phyloP scores from a whole-genome alignment of 2,888 invertebrate genomes.

The Sturmia bella region DNA sequence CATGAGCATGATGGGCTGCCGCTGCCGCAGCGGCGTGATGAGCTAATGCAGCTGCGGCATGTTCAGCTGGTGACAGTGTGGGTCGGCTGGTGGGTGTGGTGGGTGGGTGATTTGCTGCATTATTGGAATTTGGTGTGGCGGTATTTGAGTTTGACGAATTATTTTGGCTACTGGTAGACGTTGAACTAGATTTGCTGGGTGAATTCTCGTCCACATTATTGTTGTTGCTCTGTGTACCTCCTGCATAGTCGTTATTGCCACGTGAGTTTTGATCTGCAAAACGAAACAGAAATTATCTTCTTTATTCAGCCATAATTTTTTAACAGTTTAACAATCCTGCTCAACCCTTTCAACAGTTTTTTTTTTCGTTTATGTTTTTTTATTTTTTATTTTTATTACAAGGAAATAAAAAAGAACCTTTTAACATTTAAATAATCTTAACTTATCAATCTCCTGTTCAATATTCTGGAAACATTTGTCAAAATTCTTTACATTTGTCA shows the following conservation, averaged over 20 bases:
- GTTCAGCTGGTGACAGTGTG: conserved; percentile 75
- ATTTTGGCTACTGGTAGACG: conserved; percentile 63
- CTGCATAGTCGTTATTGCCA: conserved; percentile 76
- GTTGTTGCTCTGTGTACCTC: conserved; percentile 72
- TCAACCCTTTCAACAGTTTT: conserved; percentile 57
- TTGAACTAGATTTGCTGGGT: conserved; percentile 75
- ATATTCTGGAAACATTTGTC: conserved; percentile 46
- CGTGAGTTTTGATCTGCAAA: conserved; percentile 77
- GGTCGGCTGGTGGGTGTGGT: conserved; percentile 63
- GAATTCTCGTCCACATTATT: conserved; percentile 77
- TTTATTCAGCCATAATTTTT: conserved; percentile 33
- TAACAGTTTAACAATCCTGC: conserved; percentile 28
- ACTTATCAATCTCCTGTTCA: conserved; percentile 66
- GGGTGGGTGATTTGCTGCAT: conserved; percentile 53
- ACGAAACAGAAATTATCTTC: conserved; percentile 8
- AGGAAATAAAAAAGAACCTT: conserved; percentile 9
- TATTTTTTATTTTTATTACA: not conserved
- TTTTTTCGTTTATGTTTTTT: not conserved
- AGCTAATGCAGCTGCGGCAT: conserved; percentile 76
- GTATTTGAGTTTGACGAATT: conserved; percentile 59
- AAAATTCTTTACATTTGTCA: conserved; percentile 45
- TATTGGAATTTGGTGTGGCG: conserved; percentile 57
- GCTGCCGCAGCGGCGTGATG: conserved; percentile 77
- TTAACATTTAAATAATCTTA: conserved; percentile 68
- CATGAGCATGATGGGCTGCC: conserved; percentile 75